These are phyloP conservation scores for Ophion obscuratus DNA, from an alignment of 2,888 invertebrate genomes.

Conservation along the genomic window DNA sequence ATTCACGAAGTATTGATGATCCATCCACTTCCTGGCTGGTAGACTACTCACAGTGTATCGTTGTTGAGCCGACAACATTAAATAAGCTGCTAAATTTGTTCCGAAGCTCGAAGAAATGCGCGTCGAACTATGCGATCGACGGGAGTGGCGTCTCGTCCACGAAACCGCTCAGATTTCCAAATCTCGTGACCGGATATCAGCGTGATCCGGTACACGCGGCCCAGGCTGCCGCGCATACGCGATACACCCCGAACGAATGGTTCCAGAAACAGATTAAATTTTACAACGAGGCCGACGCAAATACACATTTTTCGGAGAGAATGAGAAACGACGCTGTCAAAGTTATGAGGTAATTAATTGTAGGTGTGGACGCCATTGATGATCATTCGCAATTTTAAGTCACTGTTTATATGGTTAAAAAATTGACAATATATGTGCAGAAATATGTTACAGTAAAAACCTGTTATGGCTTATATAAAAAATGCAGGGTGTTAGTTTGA, in stretches of 20 bases:
- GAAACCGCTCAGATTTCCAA: conserved; percentile 92
- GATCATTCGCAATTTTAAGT: not conserved
- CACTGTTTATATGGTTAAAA: not conserved
- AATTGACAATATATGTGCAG: no score
- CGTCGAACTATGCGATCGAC: conserved; percentile 91
- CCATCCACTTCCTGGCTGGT: no score
- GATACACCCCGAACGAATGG: conserved; percentile 97
- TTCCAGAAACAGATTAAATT: conserved; percentile 91
- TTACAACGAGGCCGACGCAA: conserved; percentile 95
- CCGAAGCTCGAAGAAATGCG: conserved; percentile 88
- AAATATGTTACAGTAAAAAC: no score
- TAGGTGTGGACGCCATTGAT: not conserved
- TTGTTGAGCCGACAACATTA: not conserved
- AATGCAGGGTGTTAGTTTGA: no score
- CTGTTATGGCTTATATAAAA: no score
- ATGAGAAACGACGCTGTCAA: conserved; percentile 92
- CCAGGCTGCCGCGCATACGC: conserved; percentile 93
- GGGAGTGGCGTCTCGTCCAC: conserved; percentile 90
- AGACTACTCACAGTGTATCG: not conserved
- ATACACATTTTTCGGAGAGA: conserved; percentile 92
- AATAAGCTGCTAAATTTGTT: conserved; percentile 35
- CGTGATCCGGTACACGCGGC: conserved; percentile 93
- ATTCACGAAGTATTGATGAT: not conserved
- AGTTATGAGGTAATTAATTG: conserved; percentile 87
- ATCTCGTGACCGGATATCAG: conserved; percentile 92